Evolutionary conservation across 2,113 vertebrate genomes (phyloP), one percentile per base, ranked within the genome.

Genomic region (Hylia prasina): DNA sequence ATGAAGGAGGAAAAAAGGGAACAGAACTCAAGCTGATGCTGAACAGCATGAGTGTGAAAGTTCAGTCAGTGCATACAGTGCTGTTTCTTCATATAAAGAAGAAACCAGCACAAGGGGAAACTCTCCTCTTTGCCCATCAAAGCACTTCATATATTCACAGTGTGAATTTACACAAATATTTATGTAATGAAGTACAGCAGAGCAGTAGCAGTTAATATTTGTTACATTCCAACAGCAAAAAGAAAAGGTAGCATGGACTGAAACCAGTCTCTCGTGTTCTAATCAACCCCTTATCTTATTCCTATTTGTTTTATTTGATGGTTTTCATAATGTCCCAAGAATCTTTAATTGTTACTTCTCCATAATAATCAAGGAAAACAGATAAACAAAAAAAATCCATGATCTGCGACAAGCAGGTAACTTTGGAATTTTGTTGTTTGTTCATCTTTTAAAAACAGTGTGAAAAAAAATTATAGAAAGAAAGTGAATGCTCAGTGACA

Each of bases 141-240:
- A 96, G 90, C 66, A 92, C 82, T 89, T 93, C 76, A 66, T 83
- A 84, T 90, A 94, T 68, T 95, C 97, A 95, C 85, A 90, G 93
- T 90, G 92, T 97, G 95, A 97, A 94, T 87, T 93, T 89, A 51
- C 68, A 93, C 88, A 96, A 97, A 96, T 96, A 92, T 97, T 95
- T 94, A 92, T 90, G 89, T 87, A 96, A 87, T 90, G 75, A 61
- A 95, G 85, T 75, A 53, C 58, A 87, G 93, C 76, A 92, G 93
- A 85, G 91, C 48, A 91, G 93, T 94, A 97, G 96, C 71, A 94
- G 92, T 87, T 83, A 94, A 95, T 97, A 79, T 97, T 95, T 96
- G 95, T 96, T 95, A 91, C 77, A 72, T 79, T 95, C 82, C 87
- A 93, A 66, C 25, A 87, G 89, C 42, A 95, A 81, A 93, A 89